Conservation (phyloP, 2,113 vertebrate species). For the Trinectes maculatus region DNA sequence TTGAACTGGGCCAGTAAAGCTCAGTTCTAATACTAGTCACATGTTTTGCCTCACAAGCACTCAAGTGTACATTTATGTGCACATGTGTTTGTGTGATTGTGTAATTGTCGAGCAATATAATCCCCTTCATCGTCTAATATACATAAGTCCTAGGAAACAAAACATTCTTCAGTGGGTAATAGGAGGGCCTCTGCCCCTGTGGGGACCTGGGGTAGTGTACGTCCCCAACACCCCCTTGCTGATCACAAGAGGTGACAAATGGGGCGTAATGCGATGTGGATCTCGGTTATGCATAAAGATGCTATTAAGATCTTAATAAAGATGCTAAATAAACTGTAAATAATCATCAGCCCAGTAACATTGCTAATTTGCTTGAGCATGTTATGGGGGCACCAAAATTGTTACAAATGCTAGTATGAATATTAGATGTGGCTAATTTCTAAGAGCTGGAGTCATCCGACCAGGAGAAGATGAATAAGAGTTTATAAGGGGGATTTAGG, state of each 20-base stretch:
- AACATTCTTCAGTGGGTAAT: constrained; percentile 39
- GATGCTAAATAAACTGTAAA: background rate
- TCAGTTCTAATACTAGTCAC: constrained; percentile 18
- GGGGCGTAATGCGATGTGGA: no score
- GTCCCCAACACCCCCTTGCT: no score
- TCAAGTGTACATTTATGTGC: background rate
- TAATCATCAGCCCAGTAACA: background rate
- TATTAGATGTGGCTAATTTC: no score
- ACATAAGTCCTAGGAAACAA: background rate
- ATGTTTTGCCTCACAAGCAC: constrained; percentile 19
- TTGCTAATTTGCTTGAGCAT: background rate
- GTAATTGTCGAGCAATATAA: background rate
- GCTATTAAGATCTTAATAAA: background rate
- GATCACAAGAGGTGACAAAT: no score
- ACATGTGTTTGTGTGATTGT: background rate
- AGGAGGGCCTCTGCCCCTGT: background rate
- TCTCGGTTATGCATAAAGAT: background rate
- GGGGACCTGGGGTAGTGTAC: no score
- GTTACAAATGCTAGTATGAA: no score
- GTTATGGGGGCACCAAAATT: background rate
- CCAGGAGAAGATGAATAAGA: no score
- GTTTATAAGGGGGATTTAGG: no score
- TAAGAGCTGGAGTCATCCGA: background rate
- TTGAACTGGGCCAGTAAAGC: background rate
- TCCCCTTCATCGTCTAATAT: constrained; percentile 31